These are phyloP conservation scores for Paralichthys olivaceus DNA, from an alignment of 2,113 vertebrate genomes.

Conservation along the genomic window DNA sequence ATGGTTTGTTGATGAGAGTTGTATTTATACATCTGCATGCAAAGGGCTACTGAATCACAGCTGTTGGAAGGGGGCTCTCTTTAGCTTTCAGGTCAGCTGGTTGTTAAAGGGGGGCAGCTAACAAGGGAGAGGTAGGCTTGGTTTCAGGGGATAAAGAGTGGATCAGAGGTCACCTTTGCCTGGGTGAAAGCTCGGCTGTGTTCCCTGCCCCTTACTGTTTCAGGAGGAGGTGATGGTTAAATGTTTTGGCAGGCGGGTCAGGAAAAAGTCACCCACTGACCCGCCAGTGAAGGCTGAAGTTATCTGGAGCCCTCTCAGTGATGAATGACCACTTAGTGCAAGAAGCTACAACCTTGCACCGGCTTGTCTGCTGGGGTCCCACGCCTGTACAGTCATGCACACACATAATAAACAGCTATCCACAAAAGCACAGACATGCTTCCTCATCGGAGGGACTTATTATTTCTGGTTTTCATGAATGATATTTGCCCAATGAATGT, in stretches of 20 bases:
- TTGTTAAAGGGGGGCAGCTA: conserved; percentile 10
- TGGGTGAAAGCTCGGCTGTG: conserved; percentile 23
- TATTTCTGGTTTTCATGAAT: neutral
- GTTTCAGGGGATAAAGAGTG: conserved; percentile 37
- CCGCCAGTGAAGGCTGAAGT: conserved; percentile 53
- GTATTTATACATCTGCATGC: neutral
- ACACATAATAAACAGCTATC: neutral
- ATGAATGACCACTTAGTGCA: conserved; percentile 66
- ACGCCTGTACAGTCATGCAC: conserved; percentile 5
- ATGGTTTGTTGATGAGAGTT: conserved; percentile 1
- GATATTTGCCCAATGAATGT: neutral
- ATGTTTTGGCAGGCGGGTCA: conserved; percentile 65
- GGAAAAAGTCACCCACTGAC: conserved; percentile 35
- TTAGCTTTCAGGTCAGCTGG: conserved; percentile 9
- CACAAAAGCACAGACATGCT: neutral
- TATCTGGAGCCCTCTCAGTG: conserved; percentile 49
- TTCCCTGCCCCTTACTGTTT: conserved; percentile 14
- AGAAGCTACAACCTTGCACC: conserved; percentile 38
- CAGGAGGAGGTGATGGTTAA: conserved; percentile 51
- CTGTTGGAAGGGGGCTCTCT: neutral
- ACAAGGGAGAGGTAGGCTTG: conserved; percentile 32
- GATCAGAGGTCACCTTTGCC: conserved; percentile 47
- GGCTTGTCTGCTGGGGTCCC: conserved; percentile 22
- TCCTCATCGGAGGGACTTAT: neutral
- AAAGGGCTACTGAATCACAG: neutral